Conservation (phyloP, 1,140 invertebrate species). For the Hycleus phaleratus region DNA sequence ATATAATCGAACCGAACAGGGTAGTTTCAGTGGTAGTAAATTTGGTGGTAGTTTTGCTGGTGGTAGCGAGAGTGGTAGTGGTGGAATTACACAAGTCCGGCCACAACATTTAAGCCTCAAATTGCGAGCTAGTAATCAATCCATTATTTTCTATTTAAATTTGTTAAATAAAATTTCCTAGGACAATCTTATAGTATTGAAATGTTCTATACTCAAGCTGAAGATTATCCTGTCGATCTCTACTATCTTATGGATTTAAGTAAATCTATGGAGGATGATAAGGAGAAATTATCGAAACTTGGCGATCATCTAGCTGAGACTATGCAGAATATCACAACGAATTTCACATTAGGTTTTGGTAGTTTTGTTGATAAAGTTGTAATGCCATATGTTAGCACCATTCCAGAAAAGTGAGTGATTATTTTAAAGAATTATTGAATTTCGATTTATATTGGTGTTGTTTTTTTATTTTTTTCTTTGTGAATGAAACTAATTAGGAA, state of each 20-base stretch:
- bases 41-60: neutral
- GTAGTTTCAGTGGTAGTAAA: constrained; percentile 5
- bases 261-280: constrained; percentile 68
- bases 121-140: constrained; percentile 54
- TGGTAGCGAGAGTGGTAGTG: constrained; percentile 27
- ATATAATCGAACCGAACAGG: constrained; percentile 11
- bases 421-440: neutral
- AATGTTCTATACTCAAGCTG: constrained; percentile 57
- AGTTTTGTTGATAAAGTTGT: constrained; percentile 85
- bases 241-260: constrained; percentile 86
- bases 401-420: constrained; percentile 44
- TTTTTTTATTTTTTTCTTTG: neutral
- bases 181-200: constrained; percentile 59
- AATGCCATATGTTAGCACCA: constrained; percentile 66
- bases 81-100: constrained; percentile 72
- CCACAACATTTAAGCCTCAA: constrained; percentile 75
- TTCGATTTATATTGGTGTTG: neutral
- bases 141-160: constrained; percentile 8
- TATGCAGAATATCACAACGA: constrained; percentile 71
- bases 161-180: neutral
- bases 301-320: constrained; percentile 53
- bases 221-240: constrained; percentile 80
- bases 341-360: constrained; percentile 79
- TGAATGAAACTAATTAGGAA: constrained; percentile 1
- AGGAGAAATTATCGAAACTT: constrained; percentile 56